These are phyloP conservation scores for Acanthosepion pharaonis DNA, from an alignment of 2,888 invertebrate species.

Conservation along the genomic window DNA sequence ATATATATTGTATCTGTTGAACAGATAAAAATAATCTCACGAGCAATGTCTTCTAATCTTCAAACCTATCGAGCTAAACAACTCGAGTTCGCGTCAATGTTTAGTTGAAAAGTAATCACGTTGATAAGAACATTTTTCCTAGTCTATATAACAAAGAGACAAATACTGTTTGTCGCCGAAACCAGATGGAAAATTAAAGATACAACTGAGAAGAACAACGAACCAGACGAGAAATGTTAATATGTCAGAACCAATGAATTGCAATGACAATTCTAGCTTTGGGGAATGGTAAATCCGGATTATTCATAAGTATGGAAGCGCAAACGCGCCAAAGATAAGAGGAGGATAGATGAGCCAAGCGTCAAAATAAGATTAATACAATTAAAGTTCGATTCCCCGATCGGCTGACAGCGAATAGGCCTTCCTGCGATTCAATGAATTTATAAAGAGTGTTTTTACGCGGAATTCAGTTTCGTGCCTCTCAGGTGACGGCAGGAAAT, in stretches of 20 bases:
- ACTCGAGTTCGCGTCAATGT: background rate
- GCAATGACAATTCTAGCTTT: background rate
- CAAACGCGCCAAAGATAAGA: background rate
- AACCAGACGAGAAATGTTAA: too few species aligned
- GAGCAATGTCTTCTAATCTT: too few species aligned
- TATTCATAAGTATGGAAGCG: background rate
- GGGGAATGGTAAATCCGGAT: background rate
- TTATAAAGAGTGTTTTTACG: background rate
- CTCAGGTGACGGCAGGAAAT: too few species aligned
- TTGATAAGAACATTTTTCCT: background rate
- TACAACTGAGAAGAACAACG: background rate
- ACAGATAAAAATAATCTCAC: too few species aligned
- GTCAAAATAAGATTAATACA: background rate
- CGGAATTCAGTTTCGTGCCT: too few species aligned
- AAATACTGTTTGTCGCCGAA: background rate
- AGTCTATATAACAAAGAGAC: too few species aligned
- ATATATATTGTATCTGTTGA: too few species aligned
- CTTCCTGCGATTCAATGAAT: background rate
- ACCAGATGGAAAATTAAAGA: background rate
- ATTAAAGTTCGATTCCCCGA: background rate
- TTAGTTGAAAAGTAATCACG: background rate
- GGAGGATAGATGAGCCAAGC: background rate
- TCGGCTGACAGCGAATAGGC: background rate
- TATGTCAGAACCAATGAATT: background rate
- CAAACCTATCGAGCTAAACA: too few species aligned